Percentiles rank a stretch among this genome's conserved stretches.
Conservation (phyloP, 1,140 invertebrate species). For the Periplaneta americana region DNA sequence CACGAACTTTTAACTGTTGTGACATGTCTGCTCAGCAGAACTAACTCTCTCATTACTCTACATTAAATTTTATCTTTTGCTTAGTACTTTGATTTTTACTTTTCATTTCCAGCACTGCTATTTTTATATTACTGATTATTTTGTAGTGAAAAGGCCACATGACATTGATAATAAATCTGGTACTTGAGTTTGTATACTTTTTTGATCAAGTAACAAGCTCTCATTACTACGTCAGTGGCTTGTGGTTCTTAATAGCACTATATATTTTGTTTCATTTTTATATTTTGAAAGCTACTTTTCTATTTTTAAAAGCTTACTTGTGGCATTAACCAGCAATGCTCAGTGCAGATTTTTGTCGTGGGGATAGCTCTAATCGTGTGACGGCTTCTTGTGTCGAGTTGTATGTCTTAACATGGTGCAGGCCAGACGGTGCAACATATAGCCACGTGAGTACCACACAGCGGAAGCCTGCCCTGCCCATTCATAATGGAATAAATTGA, state of each 20-base stretch:
- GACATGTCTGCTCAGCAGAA: neutral
- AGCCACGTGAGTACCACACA: too few relatives aligned
- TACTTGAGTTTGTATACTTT: too few relatives aligned
- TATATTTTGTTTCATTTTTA: too few relatives aligned
- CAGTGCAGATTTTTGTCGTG: neutral
- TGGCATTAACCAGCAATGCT: conserved; percentile 10
- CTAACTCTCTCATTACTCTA: neutral
- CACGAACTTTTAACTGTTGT: neutral
- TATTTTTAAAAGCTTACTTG: neutral
- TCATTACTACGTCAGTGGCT: too few relatives aligned
- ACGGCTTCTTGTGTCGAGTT: neutral
- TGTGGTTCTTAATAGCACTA: neutral
- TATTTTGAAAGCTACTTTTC: neutral
- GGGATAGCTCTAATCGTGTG: neutral
- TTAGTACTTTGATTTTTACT: neutral
- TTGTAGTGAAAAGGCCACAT: neutral
- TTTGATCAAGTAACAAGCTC: too few relatives aligned
- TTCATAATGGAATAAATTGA: too few relatives aligned
- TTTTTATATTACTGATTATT: neutral
- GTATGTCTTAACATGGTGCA: neutral
- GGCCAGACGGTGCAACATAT: too few relatives aligned
- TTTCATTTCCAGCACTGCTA: neutral
- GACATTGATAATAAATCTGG: too few relatives aligned
- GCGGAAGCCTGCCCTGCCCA: too few relatives aligned
- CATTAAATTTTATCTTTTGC: neutral